A percentile compares a stretch with the other conserved stretches of the same genome.
These are phyloP conservation scores for Epirrhoe alternata DNA, from an alignment of 2,888 invertebrate species.

Conservation along the genomic window DNA sequence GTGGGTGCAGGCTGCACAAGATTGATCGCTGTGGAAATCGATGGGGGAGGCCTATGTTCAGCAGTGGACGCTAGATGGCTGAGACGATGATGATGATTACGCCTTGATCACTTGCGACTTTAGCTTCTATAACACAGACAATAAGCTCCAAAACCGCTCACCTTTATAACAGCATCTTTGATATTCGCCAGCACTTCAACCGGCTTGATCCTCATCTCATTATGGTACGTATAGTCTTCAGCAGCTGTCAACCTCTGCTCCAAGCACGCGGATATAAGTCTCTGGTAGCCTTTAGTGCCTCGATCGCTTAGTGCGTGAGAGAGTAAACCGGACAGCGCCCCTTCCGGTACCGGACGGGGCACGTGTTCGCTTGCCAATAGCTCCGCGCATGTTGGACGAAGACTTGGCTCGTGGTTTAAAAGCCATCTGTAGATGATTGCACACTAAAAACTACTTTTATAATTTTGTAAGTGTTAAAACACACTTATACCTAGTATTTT, in stretches of 20 bases:
- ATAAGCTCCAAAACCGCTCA: constrained; percentile 11
- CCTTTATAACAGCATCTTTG: constrained; percentile 66
- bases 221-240: constrained; percentile 93
- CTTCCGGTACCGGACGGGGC: constrained; percentile 95
- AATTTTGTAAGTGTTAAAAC: too few species aligned
- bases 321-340: constrained; percentile 92
- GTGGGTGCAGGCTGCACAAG: too few species aligned
- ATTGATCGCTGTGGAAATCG: too few species aligned
- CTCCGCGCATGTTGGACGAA: constrained; percentile 94
- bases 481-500: too few species aligned
- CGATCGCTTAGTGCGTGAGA: constrained; percentile 92
- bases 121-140: not conserved
- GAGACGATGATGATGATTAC: too few species aligned
- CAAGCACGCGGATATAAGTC: constrained; percentile 68
- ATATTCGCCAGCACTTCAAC: constrained; percentile 52
- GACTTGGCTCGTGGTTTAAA: constrained; percentile 92
- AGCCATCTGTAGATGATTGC: constrained; percentile 89
- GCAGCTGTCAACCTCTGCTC: constrained; percentile 85
- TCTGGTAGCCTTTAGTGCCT: constrained; percentile 67
- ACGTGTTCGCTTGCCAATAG: constrained; percentile 92
- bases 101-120: too few species aligned
- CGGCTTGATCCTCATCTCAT: constrained; percentile 57
- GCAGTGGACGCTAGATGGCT: too few species aligned
- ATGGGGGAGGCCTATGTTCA: too few species aligned
- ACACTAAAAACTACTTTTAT: too few species aligned